Percentiles rank a stretch among this genome's conserved stretches.
Conservation (phyloP, 2,888 invertebrate genomes). For the Linyphia triangularis region DNA sequence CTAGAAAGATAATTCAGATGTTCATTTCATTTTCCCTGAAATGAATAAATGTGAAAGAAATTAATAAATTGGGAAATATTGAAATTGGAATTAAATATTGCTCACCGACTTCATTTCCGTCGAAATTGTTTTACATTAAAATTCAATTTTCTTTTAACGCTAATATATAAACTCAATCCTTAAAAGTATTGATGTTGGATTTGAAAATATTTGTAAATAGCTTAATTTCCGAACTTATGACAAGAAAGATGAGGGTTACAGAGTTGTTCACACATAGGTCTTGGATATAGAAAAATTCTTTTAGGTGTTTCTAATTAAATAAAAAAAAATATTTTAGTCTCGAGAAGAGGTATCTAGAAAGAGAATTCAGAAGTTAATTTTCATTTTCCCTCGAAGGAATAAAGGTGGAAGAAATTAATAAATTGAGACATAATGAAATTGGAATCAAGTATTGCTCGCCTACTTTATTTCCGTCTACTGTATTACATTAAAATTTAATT, state of each 20-base stretch:
- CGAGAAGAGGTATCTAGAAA: not conserved
- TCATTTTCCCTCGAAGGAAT: conserved; percentile 2
- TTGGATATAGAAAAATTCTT: not conserved
- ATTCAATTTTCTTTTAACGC: too few species aligned
- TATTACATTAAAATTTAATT: too few species aligned
- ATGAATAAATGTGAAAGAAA: not conserved
- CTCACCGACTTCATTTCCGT: too few species aligned
- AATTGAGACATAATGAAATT: too few species aligned
- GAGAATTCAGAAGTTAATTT: conserved; percentile 15
- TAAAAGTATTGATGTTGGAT: too few species aligned
- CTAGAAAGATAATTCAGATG: conserved; percentile 8
- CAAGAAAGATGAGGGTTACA: conserved; percentile 25
- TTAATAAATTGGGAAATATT: too few species aligned
- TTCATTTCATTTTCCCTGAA: conserved; percentile 13
- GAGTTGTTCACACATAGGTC: not conserved
- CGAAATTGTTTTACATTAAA: too few species aligned
- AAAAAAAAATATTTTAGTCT: conserved; percentile 1
- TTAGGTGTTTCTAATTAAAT: not conserved
- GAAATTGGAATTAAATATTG: too few species aligned
- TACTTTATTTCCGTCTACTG: too few species aligned
- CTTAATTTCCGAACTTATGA: conserved; percentile 43
- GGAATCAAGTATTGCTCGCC: too few species aligned
- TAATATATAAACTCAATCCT: too few species aligned
- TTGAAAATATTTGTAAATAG: conserved; percentile 18
- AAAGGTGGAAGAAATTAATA: not conserved